phyloP scores from a whole-genome alignment of 2,113 vertebrate species.

The Nerophis ophidion region DNA sequence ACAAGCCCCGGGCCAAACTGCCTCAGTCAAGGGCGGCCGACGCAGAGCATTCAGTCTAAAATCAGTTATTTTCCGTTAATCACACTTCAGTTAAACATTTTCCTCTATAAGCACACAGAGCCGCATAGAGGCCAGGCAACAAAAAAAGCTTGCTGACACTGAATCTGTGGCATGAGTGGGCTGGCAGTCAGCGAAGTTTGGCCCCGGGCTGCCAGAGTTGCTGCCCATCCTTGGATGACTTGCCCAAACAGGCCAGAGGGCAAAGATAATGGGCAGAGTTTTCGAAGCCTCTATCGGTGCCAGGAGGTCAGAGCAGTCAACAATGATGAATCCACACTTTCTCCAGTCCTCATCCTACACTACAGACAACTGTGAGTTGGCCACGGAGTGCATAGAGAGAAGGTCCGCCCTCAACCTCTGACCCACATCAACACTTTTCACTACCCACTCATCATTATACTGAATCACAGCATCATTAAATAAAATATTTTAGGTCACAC shows the following conservation, averaged over 20 bases:
- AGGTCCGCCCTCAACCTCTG: constrained; percentile 30
- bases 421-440: constrained; percentile 12
- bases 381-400: constrained; percentile 14
- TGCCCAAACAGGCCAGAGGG: constrained; percentile 57
- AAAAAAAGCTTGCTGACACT: constrained; percentile 21
- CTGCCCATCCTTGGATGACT: constrained; percentile 56
- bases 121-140: constrained; percentile 13
- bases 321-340: constrained; percentile 36
- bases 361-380: constrained; percentile 42
- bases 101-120: background rate
- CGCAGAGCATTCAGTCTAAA: constrained; percentile 4
- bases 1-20: constrained; percentile 42
- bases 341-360: constrained; percentile 19
- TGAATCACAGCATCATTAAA: no score
- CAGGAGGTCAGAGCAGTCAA: constrained; percentile 49
- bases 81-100: background rate
- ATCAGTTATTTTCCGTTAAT: background rate
- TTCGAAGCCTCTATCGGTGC: constrained; percentile 55
- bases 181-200: constrained; percentile 49
- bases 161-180: constrained; percentile 39
- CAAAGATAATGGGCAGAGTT: constrained; percentile 59
- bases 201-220: constrained; percentile 47
- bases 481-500: no score
- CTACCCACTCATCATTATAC: background rate
- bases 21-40: constrained; percentile 46